phyloP scores from a whole-genome alignment of 2,888 invertebrate genomes.

The Zhuqinia jingwanae region DNA sequence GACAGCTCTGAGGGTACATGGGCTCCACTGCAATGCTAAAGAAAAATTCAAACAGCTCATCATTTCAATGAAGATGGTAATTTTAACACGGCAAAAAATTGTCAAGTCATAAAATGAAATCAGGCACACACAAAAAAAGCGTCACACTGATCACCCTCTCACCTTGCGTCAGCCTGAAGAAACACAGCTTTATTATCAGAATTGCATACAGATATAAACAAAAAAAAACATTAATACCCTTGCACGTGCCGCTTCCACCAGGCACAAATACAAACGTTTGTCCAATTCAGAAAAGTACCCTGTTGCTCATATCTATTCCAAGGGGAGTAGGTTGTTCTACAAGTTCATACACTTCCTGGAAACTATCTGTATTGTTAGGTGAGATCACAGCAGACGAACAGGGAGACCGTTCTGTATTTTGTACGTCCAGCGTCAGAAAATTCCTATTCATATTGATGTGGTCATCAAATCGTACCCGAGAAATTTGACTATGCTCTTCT shows the following conservation, averaged over 20 bases:
- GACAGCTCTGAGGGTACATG: constrained; percentile 92
- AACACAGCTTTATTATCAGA: constrained; percentile 95
- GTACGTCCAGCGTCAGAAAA: constrained; percentile 66
- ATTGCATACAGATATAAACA: constrained; percentile 95
- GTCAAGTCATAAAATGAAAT: too few species aligned
- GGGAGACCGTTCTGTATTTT: constrained; percentile 61
- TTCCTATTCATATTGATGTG: constrained; percentile 50
- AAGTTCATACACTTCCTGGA: constrained; percentile 77
- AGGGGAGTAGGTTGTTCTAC: constrained; percentile 87
- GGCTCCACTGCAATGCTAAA: constrained; percentile 95
- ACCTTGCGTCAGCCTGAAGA: constrained; percentile 96
- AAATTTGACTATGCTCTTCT: constrained; percentile 72
- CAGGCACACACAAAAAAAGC: too few species aligned
- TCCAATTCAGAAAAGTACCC: constrained; percentile 86
- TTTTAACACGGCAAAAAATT: constrained; percentile 59
- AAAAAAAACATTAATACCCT: too few species aligned
- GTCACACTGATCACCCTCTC: too few species aligned
- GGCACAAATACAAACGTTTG: too few species aligned
- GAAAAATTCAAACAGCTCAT: too few species aligned
- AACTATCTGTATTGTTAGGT: constrained; percentile 73
- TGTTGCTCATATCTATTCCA: constrained; percentile 95
- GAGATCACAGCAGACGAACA: constrained; percentile 74
- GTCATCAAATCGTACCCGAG: constrained; percentile 75
- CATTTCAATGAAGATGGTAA: too few species aligned
- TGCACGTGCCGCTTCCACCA: too few species aligned